Conservation (phyloP, 2,797 vertebrate genomes). For the Pelodytes ibericus region DNA sequence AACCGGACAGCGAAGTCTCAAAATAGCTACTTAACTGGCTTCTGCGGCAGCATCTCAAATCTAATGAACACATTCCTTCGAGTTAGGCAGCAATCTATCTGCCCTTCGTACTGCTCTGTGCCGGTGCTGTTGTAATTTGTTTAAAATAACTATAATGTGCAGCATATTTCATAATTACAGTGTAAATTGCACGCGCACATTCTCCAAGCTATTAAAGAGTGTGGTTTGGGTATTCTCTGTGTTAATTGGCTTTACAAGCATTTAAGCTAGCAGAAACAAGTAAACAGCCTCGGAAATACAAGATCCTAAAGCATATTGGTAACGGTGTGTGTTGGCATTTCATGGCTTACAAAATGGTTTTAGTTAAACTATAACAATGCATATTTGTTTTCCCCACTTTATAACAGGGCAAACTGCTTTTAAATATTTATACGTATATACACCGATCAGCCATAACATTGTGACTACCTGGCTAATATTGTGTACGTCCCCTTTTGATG, state of each 20-base stretch:
- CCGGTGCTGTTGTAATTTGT: slow-evolving; percentile 1
- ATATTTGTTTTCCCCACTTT: not conserved
- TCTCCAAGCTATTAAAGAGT: not conserved
- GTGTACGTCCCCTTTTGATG: too few relatives aligned
- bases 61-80: slow-evolving; percentile 17
- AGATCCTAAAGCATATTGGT: not conserved
- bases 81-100: slow-evolving; percentile 4
- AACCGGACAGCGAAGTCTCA: not conserved
- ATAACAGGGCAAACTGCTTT: too few relatives aligned
- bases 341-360: not conserved
- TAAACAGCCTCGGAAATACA: not conserved
- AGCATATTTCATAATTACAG: slow-evolving; percentile 18
- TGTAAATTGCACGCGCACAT: slow-evolving; percentile 1
- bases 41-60: slow-evolving; percentile 7
- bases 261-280: not conserved
- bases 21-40: slow-evolving; percentile 6
- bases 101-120: not conserved
- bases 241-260: not conserved
- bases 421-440: too few relatives aligned
- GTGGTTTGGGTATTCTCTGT: slow-evolving; percentile 13
- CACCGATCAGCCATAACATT: too few relatives aligned
- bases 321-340: not conserved
- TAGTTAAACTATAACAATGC: not conserved
- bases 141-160: slow-evolving; percentile 22
- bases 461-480: too few relatives aligned